Evolutionary conservation across 2,888 invertebrate genomes (phyloP).

Genomic region (Abrostola tripartita): DNA sequence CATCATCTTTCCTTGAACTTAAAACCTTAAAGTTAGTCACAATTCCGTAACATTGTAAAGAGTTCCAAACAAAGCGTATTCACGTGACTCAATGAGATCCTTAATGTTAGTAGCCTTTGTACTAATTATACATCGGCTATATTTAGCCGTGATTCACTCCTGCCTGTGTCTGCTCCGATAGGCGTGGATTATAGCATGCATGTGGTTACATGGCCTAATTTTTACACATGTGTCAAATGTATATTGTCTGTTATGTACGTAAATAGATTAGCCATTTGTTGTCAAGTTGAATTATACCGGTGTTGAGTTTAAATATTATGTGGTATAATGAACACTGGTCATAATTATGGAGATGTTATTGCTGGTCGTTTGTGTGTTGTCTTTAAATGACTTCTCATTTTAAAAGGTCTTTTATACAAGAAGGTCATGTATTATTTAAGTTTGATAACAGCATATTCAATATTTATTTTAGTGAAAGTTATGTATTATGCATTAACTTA

Average conservation of each 20-base stretch:
- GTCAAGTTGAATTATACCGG: constrained; percentile 17
- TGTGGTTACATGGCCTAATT: constrained; percentile 64
- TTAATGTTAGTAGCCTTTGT: constrained; percentile 69
- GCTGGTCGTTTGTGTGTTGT: too few relatives aligned
- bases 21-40: too few relatives aligned
- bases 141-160: constrained; percentile 80
- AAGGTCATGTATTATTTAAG: too few relatives aligned
- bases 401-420: too few relatives aligned
- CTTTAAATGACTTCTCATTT: too few relatives aligned
- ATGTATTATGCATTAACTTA: too few relatives aligned
- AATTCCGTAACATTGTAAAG: constrained; percentile 19
- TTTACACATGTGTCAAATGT: constrained; percentile 52
- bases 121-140: constrained; percentile 78
- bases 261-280: constrained; percentile 30
- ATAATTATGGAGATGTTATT: too few relatives aligned
- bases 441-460: too few relatives aligned
- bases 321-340: too few relatives aligned
- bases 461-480: too few relatives aligned
- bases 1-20: too few relatives aligned
- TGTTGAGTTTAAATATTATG: neutral
- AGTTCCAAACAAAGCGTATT: constrained; percentile 70
- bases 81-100: constrained; percentile 68
- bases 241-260: constrained; percentile 39
- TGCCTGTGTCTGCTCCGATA: constrained; percentile 67
- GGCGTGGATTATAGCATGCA: constrained; percentile 68